Conservation (phyloP, 1,140 invertebrate genomes). For the Drosophila oshimai region DNA sequence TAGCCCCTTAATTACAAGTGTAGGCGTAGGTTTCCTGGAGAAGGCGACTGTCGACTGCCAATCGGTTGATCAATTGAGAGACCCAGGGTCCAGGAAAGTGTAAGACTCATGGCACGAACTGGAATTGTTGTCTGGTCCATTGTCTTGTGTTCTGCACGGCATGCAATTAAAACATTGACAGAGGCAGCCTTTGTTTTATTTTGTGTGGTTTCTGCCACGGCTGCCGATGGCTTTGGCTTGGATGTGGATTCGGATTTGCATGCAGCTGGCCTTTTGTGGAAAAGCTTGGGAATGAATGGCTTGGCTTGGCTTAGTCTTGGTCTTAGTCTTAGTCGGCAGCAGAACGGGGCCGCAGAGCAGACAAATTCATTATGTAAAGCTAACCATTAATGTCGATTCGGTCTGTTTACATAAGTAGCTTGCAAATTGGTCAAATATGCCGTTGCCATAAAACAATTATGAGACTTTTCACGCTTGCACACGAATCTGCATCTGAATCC, state of each 20-base stretch:
- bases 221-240: constrained; percentile 17
- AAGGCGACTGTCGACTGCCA: constrained; percentile 2
- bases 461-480: constrained; percentile 68
- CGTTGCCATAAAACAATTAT: constrained; percentile 57
- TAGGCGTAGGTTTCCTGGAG: constrained; percentile 18
- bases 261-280: constrained; percentile 68
- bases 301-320: constrained; percentile 18
- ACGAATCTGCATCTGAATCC: constrained; percentile 31
- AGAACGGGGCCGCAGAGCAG: constrained; percentile 39
- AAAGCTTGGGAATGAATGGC: constrained; percentile 48
- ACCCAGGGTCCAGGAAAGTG: constrained; percentile 20
- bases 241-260: constrained; percentile 57
- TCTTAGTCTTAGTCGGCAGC: too few species aligned
- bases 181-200: constrained; percentile 41
- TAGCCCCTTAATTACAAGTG: background rate
- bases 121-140: constrained; percentile 52
- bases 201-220: constrained; percentile 30
- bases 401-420: constrained; percentile 64
- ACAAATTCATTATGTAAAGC: constrained; percentile 70
- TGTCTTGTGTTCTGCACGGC: constrained; percentile 68
- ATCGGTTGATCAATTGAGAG: background rate
- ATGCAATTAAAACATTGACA: constrained; percentile 68
- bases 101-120: constrained; percentile 51
- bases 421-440: constrained; percentile 63
- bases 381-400: constrained; percentile 51